These are phyloP conservation scores for Caenorhabditis imperialis DNA, from an alignment of 2,888 invertebrate species.

Conservation along the genomic window DNA sequence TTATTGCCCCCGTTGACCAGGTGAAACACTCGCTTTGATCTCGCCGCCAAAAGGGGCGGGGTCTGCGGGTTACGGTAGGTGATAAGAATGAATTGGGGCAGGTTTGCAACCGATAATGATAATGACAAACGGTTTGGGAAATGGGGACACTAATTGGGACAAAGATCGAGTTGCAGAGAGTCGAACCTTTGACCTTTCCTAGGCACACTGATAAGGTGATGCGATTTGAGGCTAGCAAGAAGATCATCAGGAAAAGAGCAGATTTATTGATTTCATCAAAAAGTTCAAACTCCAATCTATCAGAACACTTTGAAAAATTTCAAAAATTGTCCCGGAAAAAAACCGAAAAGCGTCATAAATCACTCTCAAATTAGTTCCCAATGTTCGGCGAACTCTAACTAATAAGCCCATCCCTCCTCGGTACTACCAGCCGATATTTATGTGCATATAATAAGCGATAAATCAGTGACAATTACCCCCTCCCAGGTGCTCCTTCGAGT, in stretches of 20 bases:
- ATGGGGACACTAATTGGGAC: conserved; percentile 4
- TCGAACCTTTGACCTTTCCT: no score
- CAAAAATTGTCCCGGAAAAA: conserved; percentile 11
- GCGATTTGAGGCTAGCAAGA: no score
- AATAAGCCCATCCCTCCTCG: not conserved
- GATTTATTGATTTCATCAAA: no score
- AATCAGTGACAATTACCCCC: conserved; percentile 28
- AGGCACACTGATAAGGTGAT: no score
- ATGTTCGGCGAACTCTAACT: conserved; percentile 12
- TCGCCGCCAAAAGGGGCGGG: conserved; percentile 23
- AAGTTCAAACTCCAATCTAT: no score
- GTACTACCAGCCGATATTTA: conserved; percentile 23
- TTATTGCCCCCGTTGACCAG: conserved; percentile 34
- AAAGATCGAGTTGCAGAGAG: not conserved
- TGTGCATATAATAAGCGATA: conserved; percentile 18
- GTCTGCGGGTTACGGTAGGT: conserved; percentile 28
- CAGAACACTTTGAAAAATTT: not conserved
- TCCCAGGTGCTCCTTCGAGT: conserved; percentile 1
- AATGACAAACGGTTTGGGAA: conserved; percentile 46
- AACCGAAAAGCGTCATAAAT: no score
- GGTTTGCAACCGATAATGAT: conserved; percentile 17
- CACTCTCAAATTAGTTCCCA: conserved; percentile 49
- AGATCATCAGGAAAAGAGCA: no score
- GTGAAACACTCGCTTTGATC: conserved; percentile 35
- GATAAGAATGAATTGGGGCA: conserved; percentile 36